Conservation (phyloP, 2,888 invertebrate species). For the Himalopsyche tibetana region DNA sequence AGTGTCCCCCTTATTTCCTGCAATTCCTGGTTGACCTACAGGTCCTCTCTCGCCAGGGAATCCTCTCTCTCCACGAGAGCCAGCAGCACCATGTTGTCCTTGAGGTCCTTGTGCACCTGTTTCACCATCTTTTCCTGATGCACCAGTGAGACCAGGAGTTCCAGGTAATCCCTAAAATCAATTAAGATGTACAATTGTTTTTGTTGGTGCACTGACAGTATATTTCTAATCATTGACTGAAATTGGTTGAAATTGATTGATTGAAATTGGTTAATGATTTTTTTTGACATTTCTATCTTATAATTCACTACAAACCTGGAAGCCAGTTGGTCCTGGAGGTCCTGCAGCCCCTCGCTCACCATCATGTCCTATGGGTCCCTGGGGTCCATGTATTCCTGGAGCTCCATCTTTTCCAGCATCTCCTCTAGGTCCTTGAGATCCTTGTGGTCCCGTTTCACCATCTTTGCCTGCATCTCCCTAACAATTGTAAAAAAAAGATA, state of each 20-base stretch:
- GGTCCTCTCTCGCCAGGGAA: slow-evolving; percentile 86
- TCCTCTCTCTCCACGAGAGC: slow-evolving; percentile 82
- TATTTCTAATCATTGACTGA: not conserved
- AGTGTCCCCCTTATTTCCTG: slow-evolving; percentile 81
- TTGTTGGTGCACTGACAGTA: not conserved
- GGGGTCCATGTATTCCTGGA: slow-evolving; percentile 84
- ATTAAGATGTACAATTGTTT: not conserved
- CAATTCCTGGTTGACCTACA: slow-evolving; percentile 81
- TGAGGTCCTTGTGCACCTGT: slow-evolving; percentile 82
- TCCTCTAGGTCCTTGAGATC: slow-evolving; percentile 86
- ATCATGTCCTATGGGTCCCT: slow-evolving; percentile 83
- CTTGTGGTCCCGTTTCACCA: slow-evolving; percentile 86
- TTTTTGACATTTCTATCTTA: not conserved
- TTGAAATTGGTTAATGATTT: not conserved
- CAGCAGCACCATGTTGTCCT: slow-evolving; percentile 79
- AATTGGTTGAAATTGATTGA: no score
- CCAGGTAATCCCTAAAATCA: slow-evolving; percentile 83
- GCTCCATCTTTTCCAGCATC: slow-evolving; percentile 87
- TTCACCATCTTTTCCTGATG: slow-evolving; percentile 89
- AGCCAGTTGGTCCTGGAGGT: slow-evolving; percentile 86
- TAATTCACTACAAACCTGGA: slow-evolving; percentile 78
- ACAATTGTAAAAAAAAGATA: slow-evolving; percentile 24
- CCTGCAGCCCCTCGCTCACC: slow-evolving; percentile 88
- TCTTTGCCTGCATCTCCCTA: slow-evolving; percentile 89
- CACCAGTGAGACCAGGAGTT: slow-evolving; percentile 83